Base-by-base conservation (phyloP, 2,797 vertebrate genomes). In the Sebastes wilsoni region DNA sequence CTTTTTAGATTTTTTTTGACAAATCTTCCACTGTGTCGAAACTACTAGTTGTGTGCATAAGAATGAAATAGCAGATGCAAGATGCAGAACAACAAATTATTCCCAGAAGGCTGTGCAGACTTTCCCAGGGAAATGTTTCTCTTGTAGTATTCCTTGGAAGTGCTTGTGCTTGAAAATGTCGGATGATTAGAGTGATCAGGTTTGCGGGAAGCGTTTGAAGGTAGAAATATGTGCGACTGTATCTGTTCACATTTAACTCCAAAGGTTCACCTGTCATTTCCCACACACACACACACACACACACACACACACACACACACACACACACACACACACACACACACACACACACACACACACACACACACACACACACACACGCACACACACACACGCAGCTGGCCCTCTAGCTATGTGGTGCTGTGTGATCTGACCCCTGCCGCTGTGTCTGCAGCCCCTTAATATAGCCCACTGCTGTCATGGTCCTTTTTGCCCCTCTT, bases 401-500 rank as follows among this genome's bases (percentile, higher is more conserved):
- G 93, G 91, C 88, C 84, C 88, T 93, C 34, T 13, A 92, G 90
- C 77, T 87, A 94, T 94, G 92, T 70, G 59, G 81, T 84, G 77
- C 87, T 91, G 87, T 92, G 94, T 91, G 93, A 95, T 93, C 83
- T 93, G 93, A 95, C 87, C 89, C 94, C 52, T 80, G 89, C 85
- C 83, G 89, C 91, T 86, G 88, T 91, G 92, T 93, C 91, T 93
- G 90, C 88, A 86, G 83, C 79, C 88, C 87, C 93, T 93, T 92
- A 94, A 94, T 94, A 93, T 94, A 95, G 93, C 90, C 81, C 72
- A 77, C 84, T 91, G 89, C 92, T 93, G 92, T 93, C 91, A 93
- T 89, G 89, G 84, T 88, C 58, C 80, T 90, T 92, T 83, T 89
- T 75, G 61, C 88, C 91, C 73, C 72, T 75, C 81, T 79, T 87